Evolutionary conservation across 2,797 vertebrate genomes (phyloP), one percentile per base, ranked within the genome.

Genomic region (Labeo calbasu): DNA sequence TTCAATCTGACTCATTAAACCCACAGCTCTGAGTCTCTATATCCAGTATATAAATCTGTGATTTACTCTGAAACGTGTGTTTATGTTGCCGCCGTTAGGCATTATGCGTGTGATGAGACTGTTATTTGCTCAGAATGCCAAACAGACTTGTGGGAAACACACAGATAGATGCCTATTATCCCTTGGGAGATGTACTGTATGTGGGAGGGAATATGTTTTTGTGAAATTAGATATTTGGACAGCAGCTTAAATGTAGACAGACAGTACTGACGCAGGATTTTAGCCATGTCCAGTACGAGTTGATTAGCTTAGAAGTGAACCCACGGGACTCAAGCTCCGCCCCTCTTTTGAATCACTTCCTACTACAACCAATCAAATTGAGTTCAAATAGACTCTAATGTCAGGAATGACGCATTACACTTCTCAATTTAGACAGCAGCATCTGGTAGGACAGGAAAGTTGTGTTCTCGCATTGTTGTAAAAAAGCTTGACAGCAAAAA

Each of bases 91-190:
- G 61, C 73, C 28, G 36, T 46, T 43, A 71, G 70, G 21, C 66
- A 82, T 69, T 72, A 72, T 50, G 48, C 40, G 0, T 55, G 46
- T 53, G 23, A 81, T n/a, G 65, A 80, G 59, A 59, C 50, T 86
- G 71, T 82, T 83, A 84, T 87, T 87, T 85, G 59, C 82, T 82
- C 84, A 75, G 73, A 70, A 40, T 73, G 48, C 25, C 65, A 79
- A 77, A 71, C 43, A 61, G 40, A 59, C 78, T 73, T 82, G 78
- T 78, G 71, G 87, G 86, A 88, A 86, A 84, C 78, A 9, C 83
- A 78, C 40, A 82, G 68, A 83, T 65, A 84, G 83, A 86, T 79
- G 79, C 81, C 84, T 82, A 57, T 86, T 85, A 87, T 87, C 84
- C 71, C 75, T 55, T 84, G 87, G 77, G 87, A 84, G 79, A 84